Evolutionary conservation across 2,113 vertebrate species (phyloP).

Genomic region (Brachionichthys hirsutus): DNA sequence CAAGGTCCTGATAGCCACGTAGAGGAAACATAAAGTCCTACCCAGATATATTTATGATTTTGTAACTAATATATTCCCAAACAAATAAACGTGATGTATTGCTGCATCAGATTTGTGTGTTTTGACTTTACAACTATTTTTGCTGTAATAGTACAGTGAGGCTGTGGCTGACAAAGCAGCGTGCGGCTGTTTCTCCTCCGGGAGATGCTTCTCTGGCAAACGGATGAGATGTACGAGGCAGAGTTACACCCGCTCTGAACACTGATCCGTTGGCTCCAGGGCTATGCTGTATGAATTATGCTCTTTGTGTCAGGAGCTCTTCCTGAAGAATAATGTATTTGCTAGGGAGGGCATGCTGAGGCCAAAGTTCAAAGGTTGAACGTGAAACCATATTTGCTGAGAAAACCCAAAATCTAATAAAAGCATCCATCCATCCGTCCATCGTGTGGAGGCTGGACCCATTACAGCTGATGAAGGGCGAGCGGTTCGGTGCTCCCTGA

Average conservation of each 20-base stretch:
- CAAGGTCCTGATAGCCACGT: conserved; percentile 1
- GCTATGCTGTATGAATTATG: conserved; percentile 67
- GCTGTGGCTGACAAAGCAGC: conserved; percentile 53
- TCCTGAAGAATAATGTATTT: conserved; percentile 36
- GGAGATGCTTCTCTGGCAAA: conserved; percentile 56
- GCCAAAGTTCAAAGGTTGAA: conserved; percentile 65
- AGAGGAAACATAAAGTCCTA: conserved; percentile 17
- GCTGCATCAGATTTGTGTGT: conserved; percentile 15
- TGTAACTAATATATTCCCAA: conserved; percentile 27
- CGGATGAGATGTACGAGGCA: conserved; percentile 39
- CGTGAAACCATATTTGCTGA: conserved; percentile 18
- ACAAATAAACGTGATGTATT: conserved; percentile 38
- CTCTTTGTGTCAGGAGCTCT: conserved; percentile 61
- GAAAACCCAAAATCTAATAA: no score
- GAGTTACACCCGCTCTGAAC: conserved; percentile 56
- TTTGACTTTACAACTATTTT: conserved; percentile 14
- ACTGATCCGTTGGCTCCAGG: conserved; percentile 64
- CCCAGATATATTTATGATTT: conserved; percentile 5
- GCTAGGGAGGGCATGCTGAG: conserved; percentile 14
- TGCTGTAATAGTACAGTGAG: conserved; percentile 22
- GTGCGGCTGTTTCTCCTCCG: conserved; percentile 37
- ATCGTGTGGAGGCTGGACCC: no score
- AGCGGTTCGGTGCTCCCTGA: no score
- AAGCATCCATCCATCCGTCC: no score
- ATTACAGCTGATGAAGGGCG: no score